A percentile compares a stretch with the other conserved stretches of the same genome.
phyloP scores from a whole-genome alignment of 2,888 invertebrate genomes.

The Dolomedes plantarius region DNA sequence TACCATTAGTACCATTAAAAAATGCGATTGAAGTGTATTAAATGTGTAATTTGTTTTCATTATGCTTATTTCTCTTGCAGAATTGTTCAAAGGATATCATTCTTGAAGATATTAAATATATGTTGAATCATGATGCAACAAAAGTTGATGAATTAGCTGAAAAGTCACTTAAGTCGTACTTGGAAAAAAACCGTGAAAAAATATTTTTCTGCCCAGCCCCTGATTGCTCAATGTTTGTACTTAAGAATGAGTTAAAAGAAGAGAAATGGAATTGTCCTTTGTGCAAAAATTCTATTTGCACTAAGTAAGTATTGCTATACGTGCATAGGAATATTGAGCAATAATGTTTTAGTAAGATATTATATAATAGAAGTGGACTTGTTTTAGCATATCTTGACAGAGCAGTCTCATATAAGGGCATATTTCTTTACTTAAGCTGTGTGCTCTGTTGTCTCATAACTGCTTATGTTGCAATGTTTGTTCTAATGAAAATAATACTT shows the following conservation, averaged over 20 bases:
- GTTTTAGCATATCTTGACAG: too few species aligned
- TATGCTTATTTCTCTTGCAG: slow-evolving; percentile 27
- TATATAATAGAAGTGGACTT: too few species aligned
- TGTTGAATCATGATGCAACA: slow-evolving; percentile 24
- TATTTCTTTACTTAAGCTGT: too few species aligned
- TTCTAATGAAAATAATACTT: too few species aligned
- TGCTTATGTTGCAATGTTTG: too few species aligned
- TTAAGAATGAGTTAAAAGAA: slow-evolving; percentile 29
- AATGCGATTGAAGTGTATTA: too few species aligned
- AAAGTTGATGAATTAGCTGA: slow-evolving; percentile 23
- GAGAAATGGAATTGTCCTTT: slow-evolving; percentile 43
- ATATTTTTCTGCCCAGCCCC: slow-evolving; percentile 42
- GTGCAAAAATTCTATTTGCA: slow-evolving; percentile 55
- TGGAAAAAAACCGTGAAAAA: slow-evolving; percentile 18
- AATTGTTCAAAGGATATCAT: slow-evolving; percentile 39
- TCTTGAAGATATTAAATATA: slow-evolving; percentile 41
- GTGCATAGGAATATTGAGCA: too few species aligned
- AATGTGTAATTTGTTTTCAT: too few species aligned
- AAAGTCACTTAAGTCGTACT: slow-evolving; percentile 34
- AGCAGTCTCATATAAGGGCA: too few species aligned
- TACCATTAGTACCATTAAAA: too few species aligned
- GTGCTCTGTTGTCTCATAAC: too few species aligned
- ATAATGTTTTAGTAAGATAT: too few species aligned
- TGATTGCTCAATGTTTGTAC: slow-evolving; percentile 59
- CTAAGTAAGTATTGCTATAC: slow-evolving; percentile 37